A percentile compares a stretch with the other conserved stretches of the same genome.
These are phyloP conservation scores for Alethe diademata DNA, from an alignment of 2,113 vertebrate genomes.

Conservation along the genomic window DNA sequence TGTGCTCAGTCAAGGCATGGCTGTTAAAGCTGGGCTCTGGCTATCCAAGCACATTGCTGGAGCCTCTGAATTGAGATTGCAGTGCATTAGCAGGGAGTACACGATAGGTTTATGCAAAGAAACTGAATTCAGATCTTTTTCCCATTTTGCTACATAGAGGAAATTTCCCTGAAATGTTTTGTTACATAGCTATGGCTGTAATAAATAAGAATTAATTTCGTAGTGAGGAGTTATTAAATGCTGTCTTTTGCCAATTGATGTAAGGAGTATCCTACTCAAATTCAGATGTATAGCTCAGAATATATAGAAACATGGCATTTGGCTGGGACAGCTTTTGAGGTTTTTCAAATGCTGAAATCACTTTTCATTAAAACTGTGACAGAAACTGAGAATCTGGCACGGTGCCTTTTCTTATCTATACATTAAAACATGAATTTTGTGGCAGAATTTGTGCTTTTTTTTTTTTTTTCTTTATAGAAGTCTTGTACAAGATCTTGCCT, in stretches of 20 bases:
- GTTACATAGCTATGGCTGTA: neutral
- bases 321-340: slow-evolving; percentile 49
- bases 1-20: neutral
- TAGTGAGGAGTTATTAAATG: neutral
- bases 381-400: slow-evolving; percentile 60
- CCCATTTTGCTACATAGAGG: neutral
- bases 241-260: neutral
- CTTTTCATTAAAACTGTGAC: slow-evolving; percentile 64
- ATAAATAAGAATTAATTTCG: neutral
- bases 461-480: neutral
- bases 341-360: slow-evolving; percentile 57
- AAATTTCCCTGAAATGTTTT: neutral
- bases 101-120: neutral
- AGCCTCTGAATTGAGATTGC: neutral
- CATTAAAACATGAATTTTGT: slow-evolving; percentile 4
- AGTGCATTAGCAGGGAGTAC: neutral
- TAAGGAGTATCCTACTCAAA: neutral
- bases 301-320: slow-evolving; percentile 59
- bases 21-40: neutral
- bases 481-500: neutral
- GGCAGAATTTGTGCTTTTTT: neutral
- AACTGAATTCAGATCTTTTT: neutral
- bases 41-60: neutral
- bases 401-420: neutral
- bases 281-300: slow-evolving; percentile 8